These are phyloP conservation scores for Diphyllodes magnificus DNA, from an alignment of 2,113 vertebrate species.

Conservation along the genomic window DNA sequence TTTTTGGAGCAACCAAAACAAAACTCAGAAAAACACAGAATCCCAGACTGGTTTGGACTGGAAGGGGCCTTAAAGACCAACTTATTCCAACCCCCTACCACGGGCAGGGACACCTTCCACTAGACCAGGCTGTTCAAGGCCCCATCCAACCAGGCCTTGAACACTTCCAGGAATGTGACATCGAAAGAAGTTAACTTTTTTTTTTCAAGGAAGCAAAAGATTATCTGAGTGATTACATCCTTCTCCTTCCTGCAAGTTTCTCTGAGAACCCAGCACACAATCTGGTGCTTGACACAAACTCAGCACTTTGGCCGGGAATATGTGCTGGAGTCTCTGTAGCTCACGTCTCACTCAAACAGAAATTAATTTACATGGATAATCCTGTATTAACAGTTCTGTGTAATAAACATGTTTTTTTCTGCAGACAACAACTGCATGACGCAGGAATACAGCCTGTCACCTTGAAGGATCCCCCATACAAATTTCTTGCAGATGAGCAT, in stretches of 20 bases:
- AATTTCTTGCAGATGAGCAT: not conserved
- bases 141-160: not conserved
- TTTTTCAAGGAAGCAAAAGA: not conserved
- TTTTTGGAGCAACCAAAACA: not conserved
- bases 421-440: not conserved
- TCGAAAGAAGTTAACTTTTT: not conserved
- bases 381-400: not conserved
- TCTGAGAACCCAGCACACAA: not conserved
- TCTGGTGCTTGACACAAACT: not conserved
- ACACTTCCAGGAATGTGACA: not conserved
- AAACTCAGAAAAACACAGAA: not conserved
- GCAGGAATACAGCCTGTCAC: not conserved
- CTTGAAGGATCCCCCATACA: not conserved
- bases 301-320: not conserved
- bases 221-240: not conserved
- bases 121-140: not conserved
- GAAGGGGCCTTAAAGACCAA: not conserved
- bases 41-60: not conserved
- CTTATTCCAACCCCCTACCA: too few species aligned
- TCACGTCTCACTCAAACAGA: not conserved
- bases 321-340: not conserved
- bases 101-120: accelerated
- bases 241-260: not conserved
- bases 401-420: not conserved
- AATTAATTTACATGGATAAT: not conserved